Evolutionary conservation across 2,888 invertebrate genomes (phyloP).

Genomic region (Furcula furcula): DNA sequence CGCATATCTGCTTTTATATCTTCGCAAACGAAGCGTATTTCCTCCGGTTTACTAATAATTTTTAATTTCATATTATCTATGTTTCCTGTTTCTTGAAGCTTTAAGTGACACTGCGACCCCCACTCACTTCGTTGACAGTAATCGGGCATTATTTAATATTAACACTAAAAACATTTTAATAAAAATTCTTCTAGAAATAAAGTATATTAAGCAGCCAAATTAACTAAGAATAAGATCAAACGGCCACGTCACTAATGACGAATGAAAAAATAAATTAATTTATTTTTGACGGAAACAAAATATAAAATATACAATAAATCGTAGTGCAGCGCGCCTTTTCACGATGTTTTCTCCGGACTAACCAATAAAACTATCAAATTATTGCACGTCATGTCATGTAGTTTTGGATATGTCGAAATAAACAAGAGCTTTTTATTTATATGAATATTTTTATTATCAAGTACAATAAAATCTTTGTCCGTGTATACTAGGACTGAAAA

Average conservation of each 20-base stretch:
- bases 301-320: constrained; percentile 69
- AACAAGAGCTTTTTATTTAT: constrained; percentile 58
- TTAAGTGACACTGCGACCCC: constrained; percentile 17
- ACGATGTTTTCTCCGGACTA: constrained; percentile 53
- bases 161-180: constrained; percentile 33
- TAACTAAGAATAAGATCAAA: constrained; percentile 36
- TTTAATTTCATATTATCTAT: constrained; percentile 19
- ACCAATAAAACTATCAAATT: constrained; percentile 77
- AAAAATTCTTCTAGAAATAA: constrained; percentile 21
- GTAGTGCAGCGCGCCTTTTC: constrained; percentile 52
- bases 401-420: constrained; percentile 54
- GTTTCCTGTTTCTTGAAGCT: constrained; percentile 24
- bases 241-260: constrained; percentile 29
- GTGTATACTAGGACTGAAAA: constrained; percentile 28
- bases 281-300: constrained; percentile 67
- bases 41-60: constrained; percentile 22
- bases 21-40: constrained; percentile 21
- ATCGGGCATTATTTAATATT: constrained; percentile 37
- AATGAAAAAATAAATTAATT: constrained; percentile 37
- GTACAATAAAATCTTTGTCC: constrained; percentile 72
- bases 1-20: constrained; percentile 12
- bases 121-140: constrained; percentile 30
- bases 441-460: constrained; percentile 65
- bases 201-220: constrained; percentile 35
- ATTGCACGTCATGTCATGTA: constrained; percentile 59